phyloP scores from a whole-genome alignment of 2,888 invertebrate genomes.

The Tupiocoris notatus region DNA sequence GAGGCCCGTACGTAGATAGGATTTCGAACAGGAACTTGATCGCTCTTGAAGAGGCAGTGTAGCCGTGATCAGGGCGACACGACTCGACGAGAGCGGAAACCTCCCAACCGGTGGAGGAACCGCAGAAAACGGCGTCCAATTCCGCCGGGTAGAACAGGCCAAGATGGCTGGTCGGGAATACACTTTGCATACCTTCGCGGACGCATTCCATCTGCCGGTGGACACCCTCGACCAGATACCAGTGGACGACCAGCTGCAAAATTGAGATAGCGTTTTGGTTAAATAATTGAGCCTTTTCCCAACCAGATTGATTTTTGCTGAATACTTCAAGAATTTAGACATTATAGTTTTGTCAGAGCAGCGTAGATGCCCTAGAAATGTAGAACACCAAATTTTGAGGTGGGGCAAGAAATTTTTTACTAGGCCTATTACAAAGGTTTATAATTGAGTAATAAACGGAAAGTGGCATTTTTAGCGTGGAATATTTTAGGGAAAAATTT shows the following conservation, averaged over 20 bases:
- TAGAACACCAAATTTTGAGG: too few relatives aligned
- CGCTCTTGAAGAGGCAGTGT: constrained; percentile 89
- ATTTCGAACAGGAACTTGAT: constrained; percentile 93
- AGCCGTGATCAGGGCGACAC: constrained; percentile 97
- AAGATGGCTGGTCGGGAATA: constrained; percentile 85
- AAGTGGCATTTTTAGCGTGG: too few relatives aligned
- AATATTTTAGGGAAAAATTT: too few relatives aligned
- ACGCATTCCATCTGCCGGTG: constrained; percentile 94
- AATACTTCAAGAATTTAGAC: too few relatives aligned
- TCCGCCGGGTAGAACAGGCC: constrained; percentile 96
- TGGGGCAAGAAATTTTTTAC: too few relatives aligned
- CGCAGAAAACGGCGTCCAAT: constrained; percentile 84
- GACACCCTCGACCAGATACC: constrained; percentile 94
- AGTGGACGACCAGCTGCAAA: constrained; percentile 82
- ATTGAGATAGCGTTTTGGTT: too few relatives aligned
- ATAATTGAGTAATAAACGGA: too few relatives aligned
- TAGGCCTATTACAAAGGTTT: too few relatives aligned
- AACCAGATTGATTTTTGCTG: too few relatives aligned
- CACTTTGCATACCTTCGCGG: constrained; percentile 94
- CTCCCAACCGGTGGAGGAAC: constrained; percentile 72
- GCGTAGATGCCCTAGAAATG: too few relatives aligned
- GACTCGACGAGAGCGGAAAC: constrained; percentile 85
- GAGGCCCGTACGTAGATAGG: constrained; percentile 78
- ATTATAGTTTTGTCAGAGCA: too few relatives aligned
- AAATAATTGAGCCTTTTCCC: too few relatives aligned